phyloP scores from a whole-genome alignment of 2,888 invertebrate genomes.

The Andricus quercusramuli region DNA sequence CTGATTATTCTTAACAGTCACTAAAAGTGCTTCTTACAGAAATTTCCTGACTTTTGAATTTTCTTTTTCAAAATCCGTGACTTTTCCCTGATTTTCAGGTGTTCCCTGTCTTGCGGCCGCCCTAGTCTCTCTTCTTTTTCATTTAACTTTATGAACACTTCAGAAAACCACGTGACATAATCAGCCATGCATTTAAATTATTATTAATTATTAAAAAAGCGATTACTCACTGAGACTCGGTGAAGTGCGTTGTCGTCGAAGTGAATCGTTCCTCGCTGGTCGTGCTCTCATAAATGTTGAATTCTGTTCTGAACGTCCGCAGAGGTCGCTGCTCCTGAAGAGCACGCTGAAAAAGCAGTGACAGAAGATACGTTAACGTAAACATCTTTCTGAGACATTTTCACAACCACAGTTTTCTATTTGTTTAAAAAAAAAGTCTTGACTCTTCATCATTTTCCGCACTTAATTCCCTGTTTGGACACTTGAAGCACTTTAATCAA shows the following conservation, averaged over 20 bases:
- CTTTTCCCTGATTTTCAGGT: no score
- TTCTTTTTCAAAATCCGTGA: no score
- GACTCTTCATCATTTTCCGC: not conserved
- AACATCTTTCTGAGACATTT: conserved; percentile 58
- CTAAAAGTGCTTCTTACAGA: no score
- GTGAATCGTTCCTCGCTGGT: conserved; percentile 83
- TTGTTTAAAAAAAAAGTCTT: not conserved
- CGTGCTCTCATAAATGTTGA: conserved; percentile 86
- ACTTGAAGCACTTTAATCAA: not conserved
- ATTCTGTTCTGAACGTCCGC: conserved; percentile 90
- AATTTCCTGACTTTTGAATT: no score
- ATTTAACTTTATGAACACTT: not conserved
- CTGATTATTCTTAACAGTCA: no score
- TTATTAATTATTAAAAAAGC: not conserved
- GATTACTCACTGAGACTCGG: conserved; percentile 82
- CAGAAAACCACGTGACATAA: not conserved
- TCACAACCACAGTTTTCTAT: not conserved
- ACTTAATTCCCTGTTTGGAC: not conserved
- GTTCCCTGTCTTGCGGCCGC: no score
- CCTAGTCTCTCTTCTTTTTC: not conserved
- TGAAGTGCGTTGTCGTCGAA: conserved; percentile 84
- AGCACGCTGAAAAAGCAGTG: conserved; percentile 74
- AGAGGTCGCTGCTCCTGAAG: conserved; percentile 81
- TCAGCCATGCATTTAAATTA: not conserved
- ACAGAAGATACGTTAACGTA: conserved; percentile 67